Percentiles rank a stretch among this genome's conserved stretches.
Evolutionary conservation across 2,113 vertebrate genomes (phyloP).

Genomic region (Lutjanus erythropterus): DNA sequence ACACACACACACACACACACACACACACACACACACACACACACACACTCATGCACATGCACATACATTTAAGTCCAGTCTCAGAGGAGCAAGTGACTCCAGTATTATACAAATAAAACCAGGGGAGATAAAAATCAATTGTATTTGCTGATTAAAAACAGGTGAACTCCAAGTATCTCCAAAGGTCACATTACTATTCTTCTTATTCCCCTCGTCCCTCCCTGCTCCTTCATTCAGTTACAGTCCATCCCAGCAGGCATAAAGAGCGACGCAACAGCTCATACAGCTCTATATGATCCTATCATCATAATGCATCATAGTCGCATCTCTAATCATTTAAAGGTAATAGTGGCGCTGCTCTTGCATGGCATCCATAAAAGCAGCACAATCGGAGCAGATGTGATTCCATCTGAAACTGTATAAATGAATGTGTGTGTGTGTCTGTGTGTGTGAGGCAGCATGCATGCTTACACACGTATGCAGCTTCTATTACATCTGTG

Average conservation of each 20-base stretch:
- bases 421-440: conserved; percentile 51
- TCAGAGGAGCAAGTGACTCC: conserved; percentile 75
- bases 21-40: conserved; percentile 25
- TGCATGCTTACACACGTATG: conserved; percentile 59
- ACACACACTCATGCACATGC: conserved; percentile 42
- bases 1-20: conserved; percentile 24
- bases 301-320: conserved; percentile 83
- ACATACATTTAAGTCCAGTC: conserved; percentile 62
- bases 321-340: conserved; percentile 82
- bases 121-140: conserved; percentile 83
- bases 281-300: conserved; percentile 72
- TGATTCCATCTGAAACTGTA: conserved; percentile 77
- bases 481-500: conserved; percentile 76
- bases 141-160: conserved; percentile 85
- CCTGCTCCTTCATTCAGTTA: conserved; percentile 76
- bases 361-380: conserved; percentile 80
- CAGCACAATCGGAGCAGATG: conserved; percentile 75
- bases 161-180: conserved; percentile 82
- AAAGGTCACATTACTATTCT: conserved; percentile 84
- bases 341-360: conserved; percentile 80
- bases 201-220: conserved; percentile 63
- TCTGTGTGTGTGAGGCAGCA: conserved; percentile 6
- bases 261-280: conserved; percentile 69
- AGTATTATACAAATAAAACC: conserved; percentile 81
- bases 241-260: conserved; percentile 68